Evolutionary conservation across 2,888 invertebrate genomes (phyloP), one percentile per base, ranked within the genome.

Genomic region (Megalurothrips usitatus): DNA sequence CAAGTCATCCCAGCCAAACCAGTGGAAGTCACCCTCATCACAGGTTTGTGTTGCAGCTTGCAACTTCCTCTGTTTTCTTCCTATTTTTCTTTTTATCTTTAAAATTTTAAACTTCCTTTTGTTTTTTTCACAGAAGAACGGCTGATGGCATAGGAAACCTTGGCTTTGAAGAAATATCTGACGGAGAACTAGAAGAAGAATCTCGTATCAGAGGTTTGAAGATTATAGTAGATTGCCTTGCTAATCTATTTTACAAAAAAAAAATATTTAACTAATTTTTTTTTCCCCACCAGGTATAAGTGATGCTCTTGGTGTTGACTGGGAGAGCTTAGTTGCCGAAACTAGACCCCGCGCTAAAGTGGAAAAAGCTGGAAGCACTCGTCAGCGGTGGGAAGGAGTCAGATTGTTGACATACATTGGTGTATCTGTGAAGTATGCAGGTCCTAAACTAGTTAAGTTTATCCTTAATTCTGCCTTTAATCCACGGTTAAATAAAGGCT

Each of bases 301-400:
- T 9, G 96, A 97, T 87, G 96, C 96, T n/a, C 88, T 97, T 48
- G 96, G 96, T n/a, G 96, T 97, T 1, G 96, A 97, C 87, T 97
- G 97, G 97, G 94, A 95, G 17, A 95, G 95, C 86, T 89, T 97
- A 79, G 93, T 95, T 0, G 94, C 94, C 3, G 95, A 95, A 87
- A 93, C 94, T 9, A 90, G 91, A 58, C 89, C 90, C 0, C 89
- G 90, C 78, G 84, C 85, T 1, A 88, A 87, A 84, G 84, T 85
- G 34, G 85, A 86, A 47, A 86, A 85, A 82, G 87, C 89, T 85
- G 86, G 90, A 84, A 90, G 91, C 9, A 93, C 93, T 0, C 91
- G 95, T 83, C 91, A 93, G 83, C 91, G 94, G 78, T 97, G 95
- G 94, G 92, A 92, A 84, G 93, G 95, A 9, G 93, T 93, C 86